Conservation (phyloP, 2,888 invertebrate species). For the Gymnosoma rotundatum region DNA sequence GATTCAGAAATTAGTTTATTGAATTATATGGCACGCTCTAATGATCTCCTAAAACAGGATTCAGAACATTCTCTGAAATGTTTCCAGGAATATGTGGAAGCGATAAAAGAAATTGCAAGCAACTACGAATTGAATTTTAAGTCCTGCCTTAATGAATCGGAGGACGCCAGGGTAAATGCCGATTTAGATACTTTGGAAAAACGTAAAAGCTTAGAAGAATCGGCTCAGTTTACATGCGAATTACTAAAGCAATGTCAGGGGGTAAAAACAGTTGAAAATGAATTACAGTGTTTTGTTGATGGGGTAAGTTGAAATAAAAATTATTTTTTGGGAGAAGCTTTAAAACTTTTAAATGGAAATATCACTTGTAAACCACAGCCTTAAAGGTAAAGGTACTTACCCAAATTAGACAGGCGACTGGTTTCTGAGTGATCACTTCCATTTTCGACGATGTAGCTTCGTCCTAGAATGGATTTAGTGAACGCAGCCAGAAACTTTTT, state of each 20-base stretch:
- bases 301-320: conserved; percentile 61
- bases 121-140: conserved; percentile 66
- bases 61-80: conserved; percentile 72
- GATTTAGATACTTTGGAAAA: conserved; percentile 66
- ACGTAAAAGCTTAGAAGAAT: conserved; percentile 71
- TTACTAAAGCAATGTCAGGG: conserved; percentile 67
- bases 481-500: too few species aligned
- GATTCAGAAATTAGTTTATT: conserved; percentile 70
- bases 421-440: too few species aligned
- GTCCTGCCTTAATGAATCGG: conserved; percentile 64
- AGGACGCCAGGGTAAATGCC: neutral
- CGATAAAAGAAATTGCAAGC: conserved; percentile 50
- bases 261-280: neutral
- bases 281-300: conserved; percentile 73
- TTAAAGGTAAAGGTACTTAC: too few species aligned
- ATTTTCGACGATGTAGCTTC: too few species aligned
- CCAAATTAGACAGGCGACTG: too few species aligned
- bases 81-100: conserved; percentile 73
- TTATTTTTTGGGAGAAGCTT: neutral
- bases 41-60: conserved; percentile 61
- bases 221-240: conserved; percentile 71
- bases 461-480: too few species aligned
- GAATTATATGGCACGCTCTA: conserved; percentile 74
- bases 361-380: too few species aligned
- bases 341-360: too few species aligned